Conservation (phyloP, 1,140 invertebrate species). For the Drosophila busckii region DNA sequence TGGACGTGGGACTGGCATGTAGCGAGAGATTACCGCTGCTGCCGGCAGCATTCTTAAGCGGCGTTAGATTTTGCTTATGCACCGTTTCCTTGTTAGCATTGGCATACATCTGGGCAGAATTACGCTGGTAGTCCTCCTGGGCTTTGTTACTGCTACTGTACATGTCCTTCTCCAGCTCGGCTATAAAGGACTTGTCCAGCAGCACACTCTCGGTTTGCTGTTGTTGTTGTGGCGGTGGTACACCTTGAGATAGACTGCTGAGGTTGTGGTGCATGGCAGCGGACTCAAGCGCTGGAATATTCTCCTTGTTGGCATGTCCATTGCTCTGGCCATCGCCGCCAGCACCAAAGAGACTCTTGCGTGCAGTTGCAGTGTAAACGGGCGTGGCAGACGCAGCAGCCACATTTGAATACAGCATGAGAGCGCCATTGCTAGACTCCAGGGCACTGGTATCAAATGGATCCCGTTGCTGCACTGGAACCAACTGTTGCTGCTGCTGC, state of each 20-base stretch:
- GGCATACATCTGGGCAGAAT: conserved; percentile 80
- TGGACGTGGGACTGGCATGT: conserved; percentile 52
- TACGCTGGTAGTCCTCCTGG: conserved; percentile 73
- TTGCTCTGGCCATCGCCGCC: conserved; percentile 1
- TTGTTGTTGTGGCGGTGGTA: conserved; percentile 19
- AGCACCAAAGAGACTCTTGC: conserved; percentile 53
- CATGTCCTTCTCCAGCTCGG: conserved; percentile 83
- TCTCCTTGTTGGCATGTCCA: conserved; percentile 61
- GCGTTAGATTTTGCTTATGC: conserved; percentile 71
- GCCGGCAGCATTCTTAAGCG: conserved; percentile 63
- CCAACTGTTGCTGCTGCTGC: conserved; percentile 38
- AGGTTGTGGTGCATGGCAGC: conserved; percentile 59
- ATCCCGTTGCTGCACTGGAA: conserved; percentile 61
- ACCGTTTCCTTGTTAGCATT: conserved; percentile 61
- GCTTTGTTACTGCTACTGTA: conserved; percentile 63
- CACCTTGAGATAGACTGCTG: conserved; percentile 49
- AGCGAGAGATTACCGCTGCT: conserved; percentile 31
- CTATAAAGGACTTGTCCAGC: conserved; percentile 82
- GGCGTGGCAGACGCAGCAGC: conserved; percentile 1
- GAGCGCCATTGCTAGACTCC: conserved; percentile 12
- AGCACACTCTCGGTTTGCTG: conserved; percentile 35
- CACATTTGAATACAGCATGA: conserved; percentile 54
- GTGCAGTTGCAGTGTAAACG: conserved; percentile 46
- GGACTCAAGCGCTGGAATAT: conserved; percentile 60
- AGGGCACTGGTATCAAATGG: conserved; percentile 83